Base-by-base conservation (phyloP, 2,888 invertebrate species). In the Calephelis perditalis region DNA sequence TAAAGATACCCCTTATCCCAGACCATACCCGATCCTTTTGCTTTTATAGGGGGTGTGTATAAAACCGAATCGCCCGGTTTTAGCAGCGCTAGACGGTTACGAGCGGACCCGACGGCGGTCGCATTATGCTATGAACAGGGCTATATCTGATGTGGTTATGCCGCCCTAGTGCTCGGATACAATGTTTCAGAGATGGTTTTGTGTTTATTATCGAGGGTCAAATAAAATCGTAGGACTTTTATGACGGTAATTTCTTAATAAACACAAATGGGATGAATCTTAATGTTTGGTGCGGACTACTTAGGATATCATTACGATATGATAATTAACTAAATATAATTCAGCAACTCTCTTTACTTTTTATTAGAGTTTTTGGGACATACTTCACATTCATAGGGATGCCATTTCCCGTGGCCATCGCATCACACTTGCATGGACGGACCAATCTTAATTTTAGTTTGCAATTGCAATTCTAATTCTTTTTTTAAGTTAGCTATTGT, bases 41-140 rank as follows among this genome's bases (percentile, higher is more conserved):
- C 88, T 89, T 90, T 90, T 89, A 89, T 88, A 84, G 88, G 87
- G 89, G 89, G 89, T 89, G 89, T 89, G 86, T 89, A 89, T 89
- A 88, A 90, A 88, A 88, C 89, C 84, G 86, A 88, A 89, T 88
- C 86, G 88, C 87, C 85, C 82, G 86, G 88, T 87, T 89, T 89
- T 89, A 89, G 88, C 88, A 77, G 84, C 80, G 85, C 87, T 86
- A 82, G 87, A 85, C 84, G 76, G 87, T 90, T 89, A 89, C 88
- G 87, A 87, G 80, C 86, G 85, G 78, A 78, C 78, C 85, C 84
- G 84, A 79, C 82, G 81, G 78, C 80, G 78, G 70, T 67, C 72
- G 73, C 73, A 73, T 73, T 72, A 73, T 70, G 69, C 72, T 70
- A 68, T 63, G 71, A 68, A 80, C 82, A 82, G 81, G 79, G 73